Evolutionary conservation across 2,888 invertebrate species (phyloP).

Genomic region (Agrochola litura): DNA sequence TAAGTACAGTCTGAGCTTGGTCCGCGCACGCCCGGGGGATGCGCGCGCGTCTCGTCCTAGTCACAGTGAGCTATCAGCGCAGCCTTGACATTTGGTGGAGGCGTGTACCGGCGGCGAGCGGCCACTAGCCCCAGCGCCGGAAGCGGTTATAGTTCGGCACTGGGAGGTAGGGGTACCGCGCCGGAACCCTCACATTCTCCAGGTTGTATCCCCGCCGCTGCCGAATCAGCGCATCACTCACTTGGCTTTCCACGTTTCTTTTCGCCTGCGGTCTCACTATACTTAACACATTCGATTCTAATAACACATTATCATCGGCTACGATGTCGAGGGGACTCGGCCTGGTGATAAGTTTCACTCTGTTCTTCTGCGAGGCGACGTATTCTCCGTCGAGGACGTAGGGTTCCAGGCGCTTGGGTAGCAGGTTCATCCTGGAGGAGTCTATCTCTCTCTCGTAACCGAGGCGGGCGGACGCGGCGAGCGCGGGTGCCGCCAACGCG

Average conservation of each 20-base stretch:
- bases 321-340: constrained; percentile 82
- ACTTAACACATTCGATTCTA: constrained; percentile 86
- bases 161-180: constrained; percentile 87
- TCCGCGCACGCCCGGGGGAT: constrained; percentile 72
- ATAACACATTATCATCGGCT: constrained; percentile 84
- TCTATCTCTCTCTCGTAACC: constrained; percentile 87
- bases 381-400: constrained; percentile 81
- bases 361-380: constrained; percentile 81
- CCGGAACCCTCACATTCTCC: constrained; percentile 88
- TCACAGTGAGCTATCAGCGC: constrained; percentile 73
- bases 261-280: constrained; percentile 79
- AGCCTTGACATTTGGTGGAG: constrained; percentile 86
- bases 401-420: constrained; percentile 79
- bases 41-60: constrained; percentile 70
- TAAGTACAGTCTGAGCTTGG: constrained; percentile 76
- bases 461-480: constrained; percentile 79
- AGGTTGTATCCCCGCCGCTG: constrained; percentile 87
- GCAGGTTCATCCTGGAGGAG: constrained; percentile 80
- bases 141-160: constrained; percentile 85
- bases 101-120: constrained; percentile 70
- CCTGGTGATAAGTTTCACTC: constrained; percentile 85
- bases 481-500: constrained; percentile 78
- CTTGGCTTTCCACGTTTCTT: constrained; percentile 71
- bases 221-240: constrained; percentile 78
- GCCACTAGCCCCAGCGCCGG: constrained; percentile 88